These are phyloP conservation scores for Lagria hirta DNA, from an alignment of 2,888 invertebrate genomes.

Conservation along the genomic window DNA sequence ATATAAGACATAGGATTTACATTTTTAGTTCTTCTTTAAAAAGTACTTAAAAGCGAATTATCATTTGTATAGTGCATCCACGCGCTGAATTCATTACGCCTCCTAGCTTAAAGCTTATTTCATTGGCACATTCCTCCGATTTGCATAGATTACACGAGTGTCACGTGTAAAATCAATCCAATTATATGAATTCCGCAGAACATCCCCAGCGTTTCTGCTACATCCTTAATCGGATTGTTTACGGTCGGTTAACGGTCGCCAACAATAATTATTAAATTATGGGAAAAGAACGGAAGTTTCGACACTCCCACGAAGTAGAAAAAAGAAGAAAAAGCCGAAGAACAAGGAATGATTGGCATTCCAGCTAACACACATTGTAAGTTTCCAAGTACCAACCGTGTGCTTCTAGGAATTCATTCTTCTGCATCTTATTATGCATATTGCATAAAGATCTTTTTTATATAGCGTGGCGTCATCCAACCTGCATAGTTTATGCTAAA, in stretches of 20 bases:
- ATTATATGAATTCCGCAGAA: conserved; percentile 7
- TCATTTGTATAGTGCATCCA: too few relatives aligned
- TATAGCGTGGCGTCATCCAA: conserved; percentile 1
- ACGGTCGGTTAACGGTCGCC: conserved; percentile 5
- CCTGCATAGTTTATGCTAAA: too few relatives aligned
- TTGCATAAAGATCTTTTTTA: conserved; percentile 16
- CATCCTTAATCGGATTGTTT: conserved; percentile 5
- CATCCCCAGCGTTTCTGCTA: not conserved
- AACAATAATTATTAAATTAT: conserved; percentile 6
- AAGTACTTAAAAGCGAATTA: too few relatives aligned
- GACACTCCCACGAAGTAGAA: conserved; percentile 12
- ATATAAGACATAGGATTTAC: too few relatives aligned
- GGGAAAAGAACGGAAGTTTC: conserved; percentile 5
- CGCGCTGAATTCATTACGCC: too few relatives aligned
- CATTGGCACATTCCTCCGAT: too few relatives aligned
- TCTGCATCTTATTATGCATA: conserved; percentile 13
- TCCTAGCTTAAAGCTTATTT: too few relatives aligned
- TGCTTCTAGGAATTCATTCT: conserved; percentile 13
- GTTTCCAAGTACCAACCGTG: conserved; percentile 11
- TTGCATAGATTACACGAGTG: too few relatives aligned
- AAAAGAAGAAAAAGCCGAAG: conserved; percentile 21
- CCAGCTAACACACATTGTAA: not conserved
- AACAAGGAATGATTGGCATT: conserved; percentile 26
- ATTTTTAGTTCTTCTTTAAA: too few relatives aligned
- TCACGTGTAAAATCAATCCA: conserved; percentile 15